These are phyloP conservation scores for Glaucomys volans DNA, from an alignment of 2,113 vertebrate genomes.

Conservation along the genomic window DNA sequence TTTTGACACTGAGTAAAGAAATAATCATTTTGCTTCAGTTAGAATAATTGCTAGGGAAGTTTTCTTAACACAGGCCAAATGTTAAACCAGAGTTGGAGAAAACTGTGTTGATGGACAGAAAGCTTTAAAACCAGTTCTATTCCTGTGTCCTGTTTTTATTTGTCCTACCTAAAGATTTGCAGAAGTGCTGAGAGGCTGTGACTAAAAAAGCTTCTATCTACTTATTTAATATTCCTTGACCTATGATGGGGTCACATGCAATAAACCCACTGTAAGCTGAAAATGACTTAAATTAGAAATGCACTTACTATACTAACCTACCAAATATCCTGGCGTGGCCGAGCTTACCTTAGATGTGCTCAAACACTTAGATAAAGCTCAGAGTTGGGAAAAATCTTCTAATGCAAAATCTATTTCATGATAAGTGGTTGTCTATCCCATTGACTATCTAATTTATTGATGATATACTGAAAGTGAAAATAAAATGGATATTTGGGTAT, in stretches of 20 bases:
- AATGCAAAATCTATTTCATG: neutral
- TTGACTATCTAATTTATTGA: neutral
- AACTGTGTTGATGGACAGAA: conserved; percentile 5
- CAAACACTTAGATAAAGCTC: neutral
- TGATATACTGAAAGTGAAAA: neutral
- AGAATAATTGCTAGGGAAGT: neutral
- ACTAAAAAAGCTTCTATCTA: neutral
- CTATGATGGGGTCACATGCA: neutral
- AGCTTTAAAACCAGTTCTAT: neutral
- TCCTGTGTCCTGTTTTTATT: neutral
- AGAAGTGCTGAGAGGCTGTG: neutral
- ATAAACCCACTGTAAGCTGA: neutral
- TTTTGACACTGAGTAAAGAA: neutral
- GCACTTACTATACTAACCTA: neutral
- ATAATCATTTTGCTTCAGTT: neutral
- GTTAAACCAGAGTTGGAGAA: conserved; percentile 31
- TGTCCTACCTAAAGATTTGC: neutral
- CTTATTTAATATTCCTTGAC: neutral
- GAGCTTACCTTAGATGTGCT: neutral
- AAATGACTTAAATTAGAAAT: neutral
- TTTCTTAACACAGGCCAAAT: neutral
- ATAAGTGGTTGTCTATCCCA: neutral
- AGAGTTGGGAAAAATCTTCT: neutral
- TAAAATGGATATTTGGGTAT: neutral
- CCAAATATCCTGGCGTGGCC: neutral